Percentiles rank a stretch among this genome's conserved stretches.
phyloP scores from a whole-genome alignment of 2,113 vertebrate species.

The Zosterops borbonicus region DNA sequence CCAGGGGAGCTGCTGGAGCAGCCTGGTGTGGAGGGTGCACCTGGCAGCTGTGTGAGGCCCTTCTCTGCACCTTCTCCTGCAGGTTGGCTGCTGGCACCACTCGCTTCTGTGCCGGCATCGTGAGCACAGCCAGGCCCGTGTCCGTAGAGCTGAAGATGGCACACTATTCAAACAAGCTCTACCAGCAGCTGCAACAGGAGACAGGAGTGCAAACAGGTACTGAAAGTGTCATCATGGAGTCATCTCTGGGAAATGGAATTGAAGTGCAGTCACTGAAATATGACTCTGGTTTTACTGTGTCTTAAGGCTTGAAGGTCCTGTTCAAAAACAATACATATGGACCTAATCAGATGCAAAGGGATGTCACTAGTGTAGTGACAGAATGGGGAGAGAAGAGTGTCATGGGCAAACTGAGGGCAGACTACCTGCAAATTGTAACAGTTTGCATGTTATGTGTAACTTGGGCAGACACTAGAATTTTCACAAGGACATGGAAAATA shows the following conservation, averaged over 20 bases:
- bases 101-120: conserved; percentile 89
- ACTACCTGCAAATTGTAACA: neutral
- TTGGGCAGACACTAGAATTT: neutral
- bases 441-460: neutral
- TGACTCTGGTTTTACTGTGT: fast-evolving
- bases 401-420: neutral
- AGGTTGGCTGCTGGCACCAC: conserved; percentile 94
- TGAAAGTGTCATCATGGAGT: neutral
- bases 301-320: neutral
- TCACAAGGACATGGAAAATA: neutral
- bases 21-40: neutral
- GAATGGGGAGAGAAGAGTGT: neutral
- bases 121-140: conserved; percentile 87
- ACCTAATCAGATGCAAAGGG: neutral
- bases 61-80: neutral
- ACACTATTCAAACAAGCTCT: conserved; percentile 90
- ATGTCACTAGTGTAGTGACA: neutral
- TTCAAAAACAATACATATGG: fast-evolving
- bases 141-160: conserved; percentile 93
- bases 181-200: conserved; percentile 88
- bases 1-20: neutral
- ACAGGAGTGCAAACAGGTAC: conserved; percentile 91
- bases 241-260: neutral
- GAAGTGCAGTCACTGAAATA: neutral
- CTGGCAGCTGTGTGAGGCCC: neutral